Percentiles rank a stretch among this genome's conserved stretches.
Evolutionary conservation across 1,140 invertebrate species (phyloP).

Genomic region (Hyles euphorbiae): DNA sequence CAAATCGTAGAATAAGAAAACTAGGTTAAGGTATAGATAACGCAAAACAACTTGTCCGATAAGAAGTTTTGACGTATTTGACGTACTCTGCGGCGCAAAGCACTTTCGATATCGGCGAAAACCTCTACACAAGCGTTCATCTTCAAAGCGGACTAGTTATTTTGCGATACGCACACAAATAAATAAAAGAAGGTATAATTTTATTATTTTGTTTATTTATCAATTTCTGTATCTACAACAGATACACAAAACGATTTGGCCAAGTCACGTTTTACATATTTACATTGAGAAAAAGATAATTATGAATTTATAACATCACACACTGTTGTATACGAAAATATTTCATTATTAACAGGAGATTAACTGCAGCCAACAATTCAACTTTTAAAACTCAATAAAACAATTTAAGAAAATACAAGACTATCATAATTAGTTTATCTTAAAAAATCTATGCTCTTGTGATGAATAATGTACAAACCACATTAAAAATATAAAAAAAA

Average conservation of each 20-base stretch:
- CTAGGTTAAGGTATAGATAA: too few relatives aligned
- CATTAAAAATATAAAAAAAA: constrained; percentile 32
- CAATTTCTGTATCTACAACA: constrained; percentile 72
- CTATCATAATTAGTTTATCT: constrained; percentile 7
- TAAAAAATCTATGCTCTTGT: constrained; percentile 43
- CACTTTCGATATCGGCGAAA: too few relatives aligned
- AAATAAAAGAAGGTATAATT: constrained; percentile 26
- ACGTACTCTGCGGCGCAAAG: too few relatives aligned
- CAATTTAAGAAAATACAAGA: constrained; percentile 52
- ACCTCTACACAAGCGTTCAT: too few relatives aligned
- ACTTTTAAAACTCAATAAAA: constrained; percentile 20
- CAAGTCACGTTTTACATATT: constrained; percentile 37
- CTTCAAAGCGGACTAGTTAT: too few relatives aligned
- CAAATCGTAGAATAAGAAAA: too few relatives aligned
- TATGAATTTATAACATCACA: too few relatives aligned
- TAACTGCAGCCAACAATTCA: constrained; percentile 9
- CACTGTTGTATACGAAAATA: neutral
- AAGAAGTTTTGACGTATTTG: too few relatives aligned
- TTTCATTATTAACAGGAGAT: neutral
- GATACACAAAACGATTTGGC: constrained; percentile 52
- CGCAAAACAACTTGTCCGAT: too few relatives aligned
- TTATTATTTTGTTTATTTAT: constrained; percentile 65
- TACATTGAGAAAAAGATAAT: constrained; percentile 35
- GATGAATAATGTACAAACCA: constrained; percentile 38
- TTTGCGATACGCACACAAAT: too few relatives aligned